These are phyloP conservation scores for Manis javanica DNA, from an alignment of 2,797 vertebrate species.

Conservation along the genomic window DNA sequence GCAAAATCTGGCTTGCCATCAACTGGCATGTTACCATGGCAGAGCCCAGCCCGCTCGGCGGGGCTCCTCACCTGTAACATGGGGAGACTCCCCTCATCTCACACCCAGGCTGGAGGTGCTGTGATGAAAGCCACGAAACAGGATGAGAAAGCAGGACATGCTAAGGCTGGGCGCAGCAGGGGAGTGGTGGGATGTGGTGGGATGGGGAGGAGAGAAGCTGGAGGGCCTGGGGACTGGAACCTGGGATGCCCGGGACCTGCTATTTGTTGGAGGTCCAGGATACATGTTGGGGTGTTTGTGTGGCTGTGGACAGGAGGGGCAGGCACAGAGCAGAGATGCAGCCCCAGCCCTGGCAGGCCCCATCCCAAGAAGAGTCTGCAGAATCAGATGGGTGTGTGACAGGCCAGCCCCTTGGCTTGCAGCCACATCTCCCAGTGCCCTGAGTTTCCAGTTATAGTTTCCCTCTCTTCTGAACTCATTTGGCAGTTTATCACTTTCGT, in stretches of 20 bases:
- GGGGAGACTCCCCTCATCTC: neutral
- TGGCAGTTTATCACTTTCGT: neutral
- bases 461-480: neutral
- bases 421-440: conserved; percentile 57
- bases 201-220: neutral
- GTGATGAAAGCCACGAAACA: neutral
- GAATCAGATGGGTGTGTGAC: neutral
- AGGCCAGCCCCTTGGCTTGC: neutral
- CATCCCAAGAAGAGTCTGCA: neutral
- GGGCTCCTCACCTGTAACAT: neutral
- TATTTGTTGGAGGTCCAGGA: fast-evolving
- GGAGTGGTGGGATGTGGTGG: neutral
- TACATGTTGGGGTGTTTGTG: fast-evolving
- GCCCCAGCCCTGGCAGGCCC: neutral
- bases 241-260: neutral
- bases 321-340: neutral
- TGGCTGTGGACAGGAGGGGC: fast-evolving
- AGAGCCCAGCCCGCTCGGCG: neutral
- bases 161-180: neutral
- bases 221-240: neutral
- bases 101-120: neutral
- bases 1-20: neutral
- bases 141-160: neutral
- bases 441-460: neutral
- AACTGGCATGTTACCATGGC: neutral